These are phyloP conservation scores for Ennomos quercinarius DNA, from an alignment of 2,888 invertebrate genomes.

Conservation along the genomic window DNA sequence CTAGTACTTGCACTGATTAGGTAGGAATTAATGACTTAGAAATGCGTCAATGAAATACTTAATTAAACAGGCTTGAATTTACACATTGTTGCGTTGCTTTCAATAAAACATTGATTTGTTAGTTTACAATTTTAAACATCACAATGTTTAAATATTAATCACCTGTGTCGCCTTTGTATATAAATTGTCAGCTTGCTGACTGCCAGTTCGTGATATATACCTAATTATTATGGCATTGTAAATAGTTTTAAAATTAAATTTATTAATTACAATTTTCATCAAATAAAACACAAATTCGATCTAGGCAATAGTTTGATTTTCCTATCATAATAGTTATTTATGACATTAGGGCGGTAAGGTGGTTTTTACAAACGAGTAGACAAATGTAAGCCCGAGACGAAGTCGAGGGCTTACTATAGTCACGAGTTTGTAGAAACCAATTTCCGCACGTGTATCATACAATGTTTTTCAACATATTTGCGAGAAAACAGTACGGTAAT, in stretches of 20 bases:
- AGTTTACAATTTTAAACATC: constrained; percentile 27
- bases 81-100: constrained; percentile 26
- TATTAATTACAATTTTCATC: constrained; percentile 84
- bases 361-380: too few relatives aligned
- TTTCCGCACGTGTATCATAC: too few relatives aligned
- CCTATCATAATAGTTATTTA: neutral
- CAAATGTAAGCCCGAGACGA: too few relatives aligned
- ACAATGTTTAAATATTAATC: constrained; percentile 36
- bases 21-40: constrained; percentile 32
- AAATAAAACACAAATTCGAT: constrained; percentile 78
- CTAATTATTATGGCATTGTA: constrained; percentile 70
- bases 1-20: constrained; percentile 45
- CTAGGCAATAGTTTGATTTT: constrained; percentile 39
- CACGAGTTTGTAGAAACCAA: too few relatives aligned
- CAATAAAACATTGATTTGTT: constrained; percentile 12
- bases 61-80: constrained; percentile 23
- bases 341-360: too few relatives aligned
- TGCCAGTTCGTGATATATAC: constrained; percentile 62
- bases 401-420: too few relatives aligned
- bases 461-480: too few relatives aligned
- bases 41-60: constrained; percentile 29
- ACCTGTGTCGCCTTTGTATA: constrained; percentile 67
- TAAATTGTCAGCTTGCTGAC: constrained; percentile 57
- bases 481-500: too few relatives aligned
- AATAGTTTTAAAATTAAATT: constrained; percentile 83